These are phyloP conservation scores for Scaptomyza polygonia DNA, from an alignment of 2,888 invertebrate genomes.

Conservation along the genomic window DNA sequence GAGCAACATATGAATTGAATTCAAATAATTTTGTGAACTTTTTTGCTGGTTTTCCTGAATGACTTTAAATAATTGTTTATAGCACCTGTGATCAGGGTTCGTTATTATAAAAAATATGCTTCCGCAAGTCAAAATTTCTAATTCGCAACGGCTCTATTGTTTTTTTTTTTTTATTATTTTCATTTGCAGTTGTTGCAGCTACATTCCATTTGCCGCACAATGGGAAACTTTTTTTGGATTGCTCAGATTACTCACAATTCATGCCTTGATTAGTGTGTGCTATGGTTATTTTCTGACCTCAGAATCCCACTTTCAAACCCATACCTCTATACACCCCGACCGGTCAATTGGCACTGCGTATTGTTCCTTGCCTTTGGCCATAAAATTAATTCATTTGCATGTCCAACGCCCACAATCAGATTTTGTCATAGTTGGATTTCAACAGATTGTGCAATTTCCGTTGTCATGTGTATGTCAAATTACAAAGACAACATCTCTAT, in stretches of 20 bases:
- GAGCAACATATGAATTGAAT: background rate
- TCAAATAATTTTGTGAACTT: background rate
- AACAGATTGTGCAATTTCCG: conserved; percentile 44
- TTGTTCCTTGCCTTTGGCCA: conserved; percentile 19
- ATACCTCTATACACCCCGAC: background rate
- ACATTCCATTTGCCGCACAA: conserved; percentile 1
- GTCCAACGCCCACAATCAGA: conserved; percentile 24
- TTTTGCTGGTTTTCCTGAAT: background rate
- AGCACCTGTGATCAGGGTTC: conserved; percentile 26
- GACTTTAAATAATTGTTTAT: conserved; percentile 5
- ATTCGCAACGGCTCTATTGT: background rate
- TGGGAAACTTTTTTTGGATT: conserved; percentile 20
- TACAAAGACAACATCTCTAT: background rate
- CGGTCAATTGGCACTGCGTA: conserved; percentile 25
- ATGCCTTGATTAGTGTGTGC: conserved; percentile 43
- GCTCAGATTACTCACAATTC: background rate
- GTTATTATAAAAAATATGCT: conserved; percentile 38
- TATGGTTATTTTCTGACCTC: too few species aligned
- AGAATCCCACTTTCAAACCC: background rate
- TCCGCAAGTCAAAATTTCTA: conserved; percentile 1
- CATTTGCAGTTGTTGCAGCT: conserved; percentile 5
- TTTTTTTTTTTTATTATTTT: background rate
- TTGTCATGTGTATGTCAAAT: conserved; percentile 3
- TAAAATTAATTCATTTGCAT: conserved; percentile 46
- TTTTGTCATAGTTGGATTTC: conserved; percentile 22